Evolutionary conservation across 2,888 invertebrate genomes (phyloP), one percentile per base, ranked within the genome.

Genomic region (Rutpela maculata): DNA sequence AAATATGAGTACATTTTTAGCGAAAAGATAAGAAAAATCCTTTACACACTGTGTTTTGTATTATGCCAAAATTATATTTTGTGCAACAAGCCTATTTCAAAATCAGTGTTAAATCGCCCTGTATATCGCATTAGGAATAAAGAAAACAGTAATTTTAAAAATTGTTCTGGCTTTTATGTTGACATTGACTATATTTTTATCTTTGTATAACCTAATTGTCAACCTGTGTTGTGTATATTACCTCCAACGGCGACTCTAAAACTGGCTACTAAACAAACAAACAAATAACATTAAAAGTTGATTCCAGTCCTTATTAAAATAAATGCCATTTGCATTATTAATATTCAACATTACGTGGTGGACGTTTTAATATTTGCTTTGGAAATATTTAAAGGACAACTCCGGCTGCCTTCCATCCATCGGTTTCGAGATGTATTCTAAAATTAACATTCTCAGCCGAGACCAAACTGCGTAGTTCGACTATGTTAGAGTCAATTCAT

Each of bases 361-460:
- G 15, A 12, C 12, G 43, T 43, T 43, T 43, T 12, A 11, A 43
- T 43, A 11, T 43, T 43, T 43, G 43, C 43, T 43, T 43, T 2
- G 9, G 11, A 43, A 43, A 43, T 43, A 43, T 43, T 43, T 43
- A 43, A 4, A 43, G 43, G 43, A 43, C 43, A 43, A 43, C 43
- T 43, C 12, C 7, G 43, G 12, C 12, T 43, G 43, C 43, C 12
- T 43, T 12, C 12, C 43, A 43, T 4, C 43, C 43, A n/a, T 50
- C 15, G 6, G 50, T 43, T 60, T 60, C 3, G 60, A 12, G n/a
- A 26, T 60, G n/a, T n/a, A 60, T 65, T 70, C 60, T 70, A 70
- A 70, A 60, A 43, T 70, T 60, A 70, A 35, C 60, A n/a, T 3
- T 18, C 70, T 18, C 60, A 60, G 70, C 60, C 38, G 60, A 70